Evolutionary conservation across 2,888 invertebrate species (phyloP).

Genomic region (Nebria salina): DNA sequence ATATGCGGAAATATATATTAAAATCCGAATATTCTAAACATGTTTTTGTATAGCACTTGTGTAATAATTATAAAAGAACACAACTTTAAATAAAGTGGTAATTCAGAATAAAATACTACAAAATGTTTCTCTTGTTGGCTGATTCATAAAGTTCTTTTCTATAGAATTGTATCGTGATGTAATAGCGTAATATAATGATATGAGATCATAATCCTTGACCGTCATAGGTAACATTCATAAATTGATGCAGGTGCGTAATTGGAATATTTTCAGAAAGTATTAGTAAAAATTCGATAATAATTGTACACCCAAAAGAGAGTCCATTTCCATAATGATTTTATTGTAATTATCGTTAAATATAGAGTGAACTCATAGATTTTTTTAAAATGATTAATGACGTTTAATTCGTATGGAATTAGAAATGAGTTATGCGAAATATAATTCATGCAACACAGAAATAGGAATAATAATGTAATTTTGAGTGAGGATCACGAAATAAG

Average conservation of each 20-base stretch:
- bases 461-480: background rate
- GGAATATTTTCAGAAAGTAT: background rate
- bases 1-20: too few relatives aligned
- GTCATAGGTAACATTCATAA: background rate
- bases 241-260: background rate
- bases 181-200: background rate
- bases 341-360: background rate
- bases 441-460: too few relatives aligned
- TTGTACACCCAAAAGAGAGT: background rate
- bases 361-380: background rate
- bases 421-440: background rate
- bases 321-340: background rate
- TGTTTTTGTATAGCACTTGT: too few relatives aligned
- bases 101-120: background rate
- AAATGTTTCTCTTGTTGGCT: background rate
- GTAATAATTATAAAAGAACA: too few relatives aligned
- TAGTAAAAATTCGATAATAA: background rate
- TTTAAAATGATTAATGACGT: background rate
- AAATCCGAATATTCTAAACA: too few relatives aligned
- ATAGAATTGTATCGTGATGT: background rate
- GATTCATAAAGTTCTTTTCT: background rate
- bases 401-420: background rate
- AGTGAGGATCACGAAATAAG: background rate
- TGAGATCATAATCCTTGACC: constrained; percentile 1
- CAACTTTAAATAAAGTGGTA: too few relatives aligned